Percentiles rank a stretch among this genome's conserved stretches.
phyloP scores from a whole-genome alignment of 2,797 vertebrate genomes.

The Sternotherus odoratus region DNA sequence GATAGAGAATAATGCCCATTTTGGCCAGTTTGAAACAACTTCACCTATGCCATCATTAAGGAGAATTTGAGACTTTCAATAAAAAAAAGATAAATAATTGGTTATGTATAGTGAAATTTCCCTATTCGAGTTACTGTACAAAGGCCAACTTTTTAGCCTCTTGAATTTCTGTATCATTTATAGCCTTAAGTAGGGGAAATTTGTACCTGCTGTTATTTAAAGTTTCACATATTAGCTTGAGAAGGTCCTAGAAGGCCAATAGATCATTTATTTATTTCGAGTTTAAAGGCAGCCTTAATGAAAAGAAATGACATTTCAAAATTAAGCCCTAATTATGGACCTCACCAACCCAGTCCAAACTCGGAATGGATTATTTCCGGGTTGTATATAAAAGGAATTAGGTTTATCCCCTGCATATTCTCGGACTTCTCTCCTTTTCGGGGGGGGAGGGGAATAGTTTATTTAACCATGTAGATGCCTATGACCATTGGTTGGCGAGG shows the following conservation, averaged over 20 bases:
- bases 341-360: not conserved
- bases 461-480: slow-evolving; percentile 18
- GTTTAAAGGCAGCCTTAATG: slow-evolving; percentile 58
- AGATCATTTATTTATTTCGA: slow-evolving; percentile 11
- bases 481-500: not conserved
- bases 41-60: slow-evolving; percentile 72
- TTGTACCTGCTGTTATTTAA: slow-evolving; percentile 69
- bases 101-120: slow-evolving; percentile 43
- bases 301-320: not conserved
- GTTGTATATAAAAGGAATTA: not conserved
- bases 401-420: not conserved
- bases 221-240: slow-evolving; percentile 52
- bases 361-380: slow-evolving; percentile 9
- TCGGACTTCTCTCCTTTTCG: not conserved
- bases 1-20: slow-evolving; percentile 71
- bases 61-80: slow-evolving; percentile 63
- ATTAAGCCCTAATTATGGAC: slow-evolving; percentile 1
- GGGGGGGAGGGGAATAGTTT: not conserved
- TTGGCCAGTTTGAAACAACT: slow-evolving; percentile 71
- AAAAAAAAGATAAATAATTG: slow-evolving; percentile 36
- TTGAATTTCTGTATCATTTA: slow-evolving; percentile 56
- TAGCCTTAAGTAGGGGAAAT: slow-evolving; percentile 16
- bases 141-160: slow-evolving; percentile 60
- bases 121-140: slow-evolving; percentile 54
- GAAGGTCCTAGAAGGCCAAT: slow-evolving; percentile 42